These are phyloP conservation scores for Leucoraja erinaceus DNA, from an alignment of 2,113 vertebrate genomes.

Conservation along the genomic window DNA sequence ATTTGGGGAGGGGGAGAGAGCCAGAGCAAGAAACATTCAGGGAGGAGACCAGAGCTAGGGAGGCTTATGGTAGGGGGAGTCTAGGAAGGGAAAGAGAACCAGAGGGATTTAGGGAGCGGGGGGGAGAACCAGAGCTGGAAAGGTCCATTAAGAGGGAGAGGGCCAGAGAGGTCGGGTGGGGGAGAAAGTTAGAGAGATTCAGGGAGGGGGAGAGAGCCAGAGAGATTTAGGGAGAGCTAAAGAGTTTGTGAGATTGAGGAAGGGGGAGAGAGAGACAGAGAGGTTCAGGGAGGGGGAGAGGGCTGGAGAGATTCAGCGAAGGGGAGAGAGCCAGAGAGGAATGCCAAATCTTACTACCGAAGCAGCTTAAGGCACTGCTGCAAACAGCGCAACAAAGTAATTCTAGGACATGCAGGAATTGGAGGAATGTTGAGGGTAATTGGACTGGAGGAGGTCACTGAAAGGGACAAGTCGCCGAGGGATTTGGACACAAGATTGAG, in stretches of 20 bases:
- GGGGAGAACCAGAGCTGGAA: no score
- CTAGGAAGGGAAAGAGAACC: not conserved
- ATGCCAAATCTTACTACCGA: not conserved
- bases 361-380: not conserved
- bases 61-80: no score
- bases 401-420: not conserved
- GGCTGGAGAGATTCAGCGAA: not conserved
- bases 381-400: not conserved
- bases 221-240: not conserved
- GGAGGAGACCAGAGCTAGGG: no score
- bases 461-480: no score
- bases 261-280: not conserved
- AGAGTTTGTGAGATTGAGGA: not conserved
- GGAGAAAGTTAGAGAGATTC: not conserved
- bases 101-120: not conserved
- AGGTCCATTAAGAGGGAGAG: no score
- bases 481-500: no score
- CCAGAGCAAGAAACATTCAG: not conserved
- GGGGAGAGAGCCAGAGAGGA: not conserved
- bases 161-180: not conserved
- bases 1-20: not conserved
- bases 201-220: not conserved
- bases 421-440: not conserved
- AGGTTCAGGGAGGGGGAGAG: not conserved
- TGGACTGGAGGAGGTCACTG: not conserved